Evolutionary conservation across 2,888 invertebrate genomes (phyloP).

Genomic region (Drosophila pullipes): DNA sequence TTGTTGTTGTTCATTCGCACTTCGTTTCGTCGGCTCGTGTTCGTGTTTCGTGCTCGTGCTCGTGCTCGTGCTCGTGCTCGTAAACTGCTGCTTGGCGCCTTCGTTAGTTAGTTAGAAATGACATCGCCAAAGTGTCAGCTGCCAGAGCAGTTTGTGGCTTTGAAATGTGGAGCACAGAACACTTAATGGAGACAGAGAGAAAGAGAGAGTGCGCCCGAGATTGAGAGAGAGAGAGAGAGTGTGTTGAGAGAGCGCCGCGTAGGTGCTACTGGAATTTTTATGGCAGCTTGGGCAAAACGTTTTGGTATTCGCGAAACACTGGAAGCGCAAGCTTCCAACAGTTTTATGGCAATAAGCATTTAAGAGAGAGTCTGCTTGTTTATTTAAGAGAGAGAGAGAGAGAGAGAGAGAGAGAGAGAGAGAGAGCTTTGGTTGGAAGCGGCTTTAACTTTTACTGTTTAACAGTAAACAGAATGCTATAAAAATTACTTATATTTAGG

Average conservation of each 20-base stretch:
- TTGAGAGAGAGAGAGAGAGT: conserved; percentile 2
- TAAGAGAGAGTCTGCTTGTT: conserved; percentile 57
- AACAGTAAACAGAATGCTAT: too few relatives aligned
- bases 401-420: conserved; percentile 3
- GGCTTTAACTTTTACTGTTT: conserved; percentile 6
- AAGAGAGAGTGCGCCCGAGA: conserved; percentile 14
- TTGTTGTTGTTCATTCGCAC: conserved; percentile 35
- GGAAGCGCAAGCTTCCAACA: conserved; percentile 26
- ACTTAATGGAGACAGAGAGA: conserved; percentile 22
- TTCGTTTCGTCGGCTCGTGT: conserved; percentile 31
- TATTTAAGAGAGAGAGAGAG: conserved; percentile 48
- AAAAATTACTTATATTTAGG: background rate
- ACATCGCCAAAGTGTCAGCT: conserved; percentile 70
- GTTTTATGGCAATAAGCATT: conserved; percentile 46
- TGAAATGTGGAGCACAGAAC: conserved; percentile 65
- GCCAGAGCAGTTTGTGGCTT: conserved; percentile 70
- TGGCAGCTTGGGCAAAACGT: conserved; percentile 49
- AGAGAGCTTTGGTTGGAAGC: conserved; percentile 31
- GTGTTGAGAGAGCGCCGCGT: conserved; percentile 17
- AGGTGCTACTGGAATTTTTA: conserved; percentile 49
- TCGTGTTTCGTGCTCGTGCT: conserved; percentile 1
- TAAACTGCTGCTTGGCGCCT: conserved; percentile 48
- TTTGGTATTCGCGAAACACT: conserved; percentile 49
- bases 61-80: conserved; percentile 40
- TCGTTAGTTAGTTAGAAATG: conserved; percentile 51